phyloP scores from a whole-genome alignment of 2,888 invertebrate genomes.

The Campoletis raptor region DNA sequence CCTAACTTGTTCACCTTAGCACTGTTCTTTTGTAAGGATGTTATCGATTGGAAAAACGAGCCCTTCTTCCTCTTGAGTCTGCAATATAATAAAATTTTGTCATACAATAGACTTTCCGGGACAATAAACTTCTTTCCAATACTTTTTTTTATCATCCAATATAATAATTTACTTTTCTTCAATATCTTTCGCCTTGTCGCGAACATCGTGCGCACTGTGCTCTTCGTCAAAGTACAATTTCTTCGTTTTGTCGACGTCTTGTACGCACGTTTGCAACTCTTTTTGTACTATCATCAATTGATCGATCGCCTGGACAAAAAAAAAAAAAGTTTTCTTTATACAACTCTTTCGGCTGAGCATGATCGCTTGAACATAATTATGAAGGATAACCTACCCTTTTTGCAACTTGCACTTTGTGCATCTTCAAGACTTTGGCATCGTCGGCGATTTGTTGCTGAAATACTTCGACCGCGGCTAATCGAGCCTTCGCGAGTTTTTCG shows the following conservation, averaged over 20 bases:
- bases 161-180: slow-evolving; percentile 92
- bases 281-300: slow-evolving; percentile 94
- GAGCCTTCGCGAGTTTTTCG: slow-evolving; percentile 95
- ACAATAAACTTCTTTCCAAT: not conserved
- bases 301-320: slow-evolving; percentile 89
- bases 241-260: slow-evolving; percentile 97
- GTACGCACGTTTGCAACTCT: slow-evolving; percentile 93
- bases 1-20: slow-evolving; percentile 90
- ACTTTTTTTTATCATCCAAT: not conserved
- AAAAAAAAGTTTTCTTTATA: not conserved
- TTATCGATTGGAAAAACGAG: slow-evolving; percentile 97
- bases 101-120: not conserved
- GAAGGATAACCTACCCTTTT: slow-evolving; percentile 88
- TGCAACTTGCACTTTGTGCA: slow-evolving; percentile 93
- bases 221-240: slow-evolving; percentile 98
- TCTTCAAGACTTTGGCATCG: slow-evolving; percentile 93
- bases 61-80: slow-evolving; percentile 98
- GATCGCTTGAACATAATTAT: not conserved
- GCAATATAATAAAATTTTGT: slow-evolving; percentile 74
- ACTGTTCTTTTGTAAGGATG: slow-evolving; percentile 98
- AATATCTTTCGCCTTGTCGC: slow-evolving; percentile 97
- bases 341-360: slow-evolving; percentile 60
- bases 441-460: slow-evolving; percentile 98
- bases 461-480: slow-evolving; percentile 96
- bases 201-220: slow-evolving; percentile 97